Percentiles rank a stretch among this genome's conserved stretches.
Conservation (phyloP, 2,888 invertebrate genomes). For the Phytoseiulus persimilis region DNA sequence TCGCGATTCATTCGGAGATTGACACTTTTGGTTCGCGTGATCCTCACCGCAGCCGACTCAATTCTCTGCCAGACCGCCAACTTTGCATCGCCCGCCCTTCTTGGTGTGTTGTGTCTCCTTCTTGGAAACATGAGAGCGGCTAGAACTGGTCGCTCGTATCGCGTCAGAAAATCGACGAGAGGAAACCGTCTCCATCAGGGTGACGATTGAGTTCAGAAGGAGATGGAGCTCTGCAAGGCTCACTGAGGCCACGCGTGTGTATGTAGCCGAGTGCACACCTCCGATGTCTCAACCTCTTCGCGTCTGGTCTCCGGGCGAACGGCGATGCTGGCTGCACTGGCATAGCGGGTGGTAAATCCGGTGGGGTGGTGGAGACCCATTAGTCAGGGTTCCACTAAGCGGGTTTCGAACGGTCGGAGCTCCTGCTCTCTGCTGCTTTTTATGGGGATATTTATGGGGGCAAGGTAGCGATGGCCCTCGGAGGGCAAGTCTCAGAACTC, state of each 20-base stretch:
- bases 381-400: constrained; percentile 5
- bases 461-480: background rate
- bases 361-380: background rate
- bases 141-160: background rate
- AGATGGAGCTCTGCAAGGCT: background rate
- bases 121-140: too few species aligned
- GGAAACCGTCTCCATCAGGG: background rate
- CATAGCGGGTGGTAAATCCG: background rate
- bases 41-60: too few species aligned
- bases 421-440: background rate
- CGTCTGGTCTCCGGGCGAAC: background rate
- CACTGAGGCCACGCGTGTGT: background rate
- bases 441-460: background rate
- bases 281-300: background rate
- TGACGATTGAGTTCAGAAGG: background rate
- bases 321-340: background rate
- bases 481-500: background rate
- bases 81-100: too few species aligned
- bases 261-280: background rate
- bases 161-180: background rate
- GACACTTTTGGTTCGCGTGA: too few species aligned
- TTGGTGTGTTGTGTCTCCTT: too few species aligned
- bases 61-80: too few species aligned
- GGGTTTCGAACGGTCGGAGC: background rate
- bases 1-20: too few species aligned